phyloP scores from a whole-genome alignment of 2,797 vertebrate species.

The Microctenopoma stevenorrisi region DNA sequence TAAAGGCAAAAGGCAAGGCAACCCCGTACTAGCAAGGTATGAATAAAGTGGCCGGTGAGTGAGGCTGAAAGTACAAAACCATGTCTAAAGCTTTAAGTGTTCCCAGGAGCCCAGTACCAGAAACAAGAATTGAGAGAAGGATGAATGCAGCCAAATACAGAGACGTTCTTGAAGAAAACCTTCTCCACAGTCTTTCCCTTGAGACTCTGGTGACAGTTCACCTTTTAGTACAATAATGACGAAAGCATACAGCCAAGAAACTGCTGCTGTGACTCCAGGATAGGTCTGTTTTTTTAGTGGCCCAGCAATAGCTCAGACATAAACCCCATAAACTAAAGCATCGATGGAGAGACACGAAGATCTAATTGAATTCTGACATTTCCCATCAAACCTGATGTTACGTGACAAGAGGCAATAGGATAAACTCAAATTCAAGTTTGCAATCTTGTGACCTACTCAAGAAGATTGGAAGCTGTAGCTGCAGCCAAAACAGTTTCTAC shows the following conservation, averaged over 20 bases:
- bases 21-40: too few species aligned
- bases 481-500: too few species aligned
- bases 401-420: too few species aligned
- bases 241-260: background rate
- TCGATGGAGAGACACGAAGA: background rate
- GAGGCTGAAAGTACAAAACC: background rate
- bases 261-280: background rate
- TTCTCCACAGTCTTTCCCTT: background rate
- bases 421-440: too few species aligned
- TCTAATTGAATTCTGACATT: too few species aligned
- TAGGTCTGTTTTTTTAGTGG: background rate
- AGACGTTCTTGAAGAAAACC: background rate
- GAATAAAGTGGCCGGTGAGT: too few species aligned
- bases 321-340: background rate
- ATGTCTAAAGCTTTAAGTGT: background rate
- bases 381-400: too few species aligned
- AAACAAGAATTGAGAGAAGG: background rate
- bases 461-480: too few species aligned
- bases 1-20: too few species aligned
- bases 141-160: background rate
- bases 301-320: background rate
- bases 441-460: too few species aligned
- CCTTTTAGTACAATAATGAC: background rate
- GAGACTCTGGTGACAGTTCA: background rate
- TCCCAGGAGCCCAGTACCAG: background rate